Conservation (phyloP, 2,113 vertebrate species). For the Ptilonorhynchus violaceus region DNA sequence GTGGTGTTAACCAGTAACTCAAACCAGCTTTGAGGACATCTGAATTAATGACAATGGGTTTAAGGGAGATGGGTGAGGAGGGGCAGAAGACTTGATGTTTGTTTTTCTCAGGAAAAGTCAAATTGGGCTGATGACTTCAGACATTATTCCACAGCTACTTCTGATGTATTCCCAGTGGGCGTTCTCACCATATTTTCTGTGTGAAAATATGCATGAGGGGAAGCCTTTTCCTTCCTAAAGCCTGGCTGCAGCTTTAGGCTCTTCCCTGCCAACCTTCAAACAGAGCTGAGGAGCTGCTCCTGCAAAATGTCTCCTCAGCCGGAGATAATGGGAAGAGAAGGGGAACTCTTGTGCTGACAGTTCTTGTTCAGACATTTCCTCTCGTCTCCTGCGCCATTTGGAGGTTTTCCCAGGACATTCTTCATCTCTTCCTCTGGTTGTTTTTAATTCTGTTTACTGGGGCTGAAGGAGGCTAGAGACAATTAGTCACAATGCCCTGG, state of each 20-base stretch:
- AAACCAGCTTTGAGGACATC: background rate
- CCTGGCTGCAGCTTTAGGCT: background rate
- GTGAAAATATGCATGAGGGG: background rate
- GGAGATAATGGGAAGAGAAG: background rate
- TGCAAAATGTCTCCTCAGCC: background rate
- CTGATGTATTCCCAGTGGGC: background rate
- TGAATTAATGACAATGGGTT: background rate
- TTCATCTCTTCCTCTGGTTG: constrained; percentile 51
- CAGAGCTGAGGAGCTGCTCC: background rate
- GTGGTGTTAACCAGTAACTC: background rate
- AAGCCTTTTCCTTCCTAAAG: background rate
- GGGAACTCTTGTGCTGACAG: constrained; percentile 27
- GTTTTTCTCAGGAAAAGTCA: background rate
- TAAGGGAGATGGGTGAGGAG: background rate
- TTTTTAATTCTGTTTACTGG: constrained; percentile 58
- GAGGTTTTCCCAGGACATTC: constrained; percentile 64
- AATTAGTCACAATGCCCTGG: constrained; percentile 47
- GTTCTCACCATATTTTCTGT: background rate
- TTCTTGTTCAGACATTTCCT: constrained; percentile 41
- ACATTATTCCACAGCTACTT: background rate
- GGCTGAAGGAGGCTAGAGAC: constrained; percentile 44
- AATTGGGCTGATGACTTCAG: background rate
- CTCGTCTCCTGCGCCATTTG: constrained; percentile 26
- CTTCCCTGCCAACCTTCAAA: background rate
- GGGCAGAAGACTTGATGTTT: background rate